Evolutionary conservation across 2,888 invertebrate genomes (phyloP).

Genomic region (Schizaphis graminum): DNA sequence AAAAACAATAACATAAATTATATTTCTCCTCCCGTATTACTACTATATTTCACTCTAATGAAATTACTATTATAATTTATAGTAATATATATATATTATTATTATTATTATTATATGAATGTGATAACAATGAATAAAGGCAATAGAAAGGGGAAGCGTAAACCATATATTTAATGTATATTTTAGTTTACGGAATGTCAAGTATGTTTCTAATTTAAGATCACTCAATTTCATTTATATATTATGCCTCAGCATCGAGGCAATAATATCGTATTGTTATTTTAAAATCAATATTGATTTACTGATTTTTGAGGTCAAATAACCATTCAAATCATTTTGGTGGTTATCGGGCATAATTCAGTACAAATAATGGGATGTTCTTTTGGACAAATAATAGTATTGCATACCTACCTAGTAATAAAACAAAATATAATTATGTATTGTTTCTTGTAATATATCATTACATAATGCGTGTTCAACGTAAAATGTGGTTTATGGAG

Average conservation of each 20-base stretch:
- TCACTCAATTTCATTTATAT: conserved; percentile 14
- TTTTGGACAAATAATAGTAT: not conserved
- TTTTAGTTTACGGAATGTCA: conserved; percentile 52
- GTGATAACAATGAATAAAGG: conserved; percentile 48
- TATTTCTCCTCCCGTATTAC: not conserved
- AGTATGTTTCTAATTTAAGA: conserved; percentile 58
- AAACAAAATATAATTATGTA: not conserved
- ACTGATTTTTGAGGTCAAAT: conserved; percentile 27
- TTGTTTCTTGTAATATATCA: not conserved
- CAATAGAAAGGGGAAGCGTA: not conserved
- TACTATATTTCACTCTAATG: conserved; percentile 35
- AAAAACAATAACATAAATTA: conserved; percentile 46
- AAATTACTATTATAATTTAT: conserved; percentile 45
- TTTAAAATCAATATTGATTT: conserved; percentile 40
- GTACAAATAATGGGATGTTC: not conserved
- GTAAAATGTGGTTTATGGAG: not conserved
- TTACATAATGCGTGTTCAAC: not conserved
- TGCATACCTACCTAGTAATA: conserved; percentile 1
- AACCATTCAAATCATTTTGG: not conserved
- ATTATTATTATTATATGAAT: conserved; percentile 19
- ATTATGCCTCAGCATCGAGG: not conserved
- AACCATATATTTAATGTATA: conserved; percentile 39
- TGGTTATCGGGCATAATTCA: conserved; percentile 2
- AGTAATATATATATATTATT: not conserved
- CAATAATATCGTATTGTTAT: conserved; percentile 18